Evolutionary conservation across 2,797 vertebrate genomes (phyloP).

Genomic region (Apodemus agrarius): DNA sequence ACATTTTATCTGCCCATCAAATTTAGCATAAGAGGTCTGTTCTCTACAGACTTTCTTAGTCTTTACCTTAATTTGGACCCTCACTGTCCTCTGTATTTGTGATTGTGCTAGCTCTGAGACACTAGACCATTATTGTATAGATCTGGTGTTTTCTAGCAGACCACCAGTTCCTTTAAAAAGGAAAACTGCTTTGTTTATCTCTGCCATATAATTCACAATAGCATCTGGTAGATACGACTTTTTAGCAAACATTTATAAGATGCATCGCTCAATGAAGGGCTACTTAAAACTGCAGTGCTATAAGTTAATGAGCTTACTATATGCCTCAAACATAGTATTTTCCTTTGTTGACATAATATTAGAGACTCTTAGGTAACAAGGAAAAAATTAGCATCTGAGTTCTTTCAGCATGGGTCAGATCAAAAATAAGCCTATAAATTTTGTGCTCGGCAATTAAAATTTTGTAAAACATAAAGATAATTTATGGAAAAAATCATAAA

Average conservation of each 20-base stretch:
- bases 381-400: conserved; percentile 45
- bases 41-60: neutral
- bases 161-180: neutral
- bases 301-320: neutral
- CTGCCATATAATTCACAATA: conserved; percentile 21
- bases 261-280: neutral
- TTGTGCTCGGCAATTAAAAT: conserved; percentile 21
- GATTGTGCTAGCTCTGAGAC: neutral
- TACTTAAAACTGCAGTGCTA: neutral
- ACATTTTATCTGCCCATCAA: neutral
- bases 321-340: conserved; percentile 17
- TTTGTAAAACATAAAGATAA: conserved; percentile 13
- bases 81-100: neutral
- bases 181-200: conserved; percentile 15
- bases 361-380: neutral
- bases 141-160: neutral
- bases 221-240: neutral
- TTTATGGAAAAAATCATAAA: neutral
- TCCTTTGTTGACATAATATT: conserved; percentile 1
- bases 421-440: neutral
- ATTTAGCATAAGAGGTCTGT: neutral
- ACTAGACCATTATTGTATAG: neutral
- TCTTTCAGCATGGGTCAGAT: conserved; percentile 24
- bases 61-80: neutral
- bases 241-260: conserved; percentile 61